Evolutionary conservation across 1,140 invertebrate species (phyloP).

Genomic region (Leptinotarsa undecemlineata): DNA sequence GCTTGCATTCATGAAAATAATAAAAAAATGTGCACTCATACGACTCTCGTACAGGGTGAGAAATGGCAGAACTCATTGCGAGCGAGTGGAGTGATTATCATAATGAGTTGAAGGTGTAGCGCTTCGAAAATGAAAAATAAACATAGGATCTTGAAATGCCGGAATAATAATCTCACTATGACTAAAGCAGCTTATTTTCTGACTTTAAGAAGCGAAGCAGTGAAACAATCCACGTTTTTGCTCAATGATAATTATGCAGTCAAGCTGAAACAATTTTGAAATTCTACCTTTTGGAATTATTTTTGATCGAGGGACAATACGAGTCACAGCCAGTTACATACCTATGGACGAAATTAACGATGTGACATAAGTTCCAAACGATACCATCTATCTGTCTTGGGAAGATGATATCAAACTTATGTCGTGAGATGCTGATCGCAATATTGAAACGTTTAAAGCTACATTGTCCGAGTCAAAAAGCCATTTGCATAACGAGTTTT

Average conservation of each 20-base stretch:
- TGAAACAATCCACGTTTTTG: background rate
- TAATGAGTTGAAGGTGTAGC: background rate
- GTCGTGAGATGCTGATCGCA: too few relatives aligned
- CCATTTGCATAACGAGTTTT: too few relatives aligned
- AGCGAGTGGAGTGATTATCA: background rate
- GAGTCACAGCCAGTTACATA: background rate
- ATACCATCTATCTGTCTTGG: too few relatives aligned
- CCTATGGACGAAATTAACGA: background rate
- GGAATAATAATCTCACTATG: background rate
- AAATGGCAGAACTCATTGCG: background rate
- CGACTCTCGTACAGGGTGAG: slow-evolving; percentile 5
- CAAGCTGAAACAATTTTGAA: background rate
- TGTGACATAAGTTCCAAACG: too few relatives aligned
- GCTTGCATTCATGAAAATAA: slow-evolving; percentile 21
- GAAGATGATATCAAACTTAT: too few relatives aligned
- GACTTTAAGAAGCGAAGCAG: background rate
- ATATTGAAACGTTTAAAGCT: too few relatives aligned
- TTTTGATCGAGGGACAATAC: background rate
- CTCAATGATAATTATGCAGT: background rate
- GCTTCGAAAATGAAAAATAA: slow-evolving; percentile 6
- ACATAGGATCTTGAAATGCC: background rate
- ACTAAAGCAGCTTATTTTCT: background rate
- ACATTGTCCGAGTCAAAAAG: too few relatives aligned
- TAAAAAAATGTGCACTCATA: slow-evolving; percentile 14
- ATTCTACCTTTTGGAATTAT: background rate